These are phyloP conservation scores for Buceros bicornis DNA, from an alignment of 2,797 vertebrate genomes.

Conservation along the genomic window DNA sequence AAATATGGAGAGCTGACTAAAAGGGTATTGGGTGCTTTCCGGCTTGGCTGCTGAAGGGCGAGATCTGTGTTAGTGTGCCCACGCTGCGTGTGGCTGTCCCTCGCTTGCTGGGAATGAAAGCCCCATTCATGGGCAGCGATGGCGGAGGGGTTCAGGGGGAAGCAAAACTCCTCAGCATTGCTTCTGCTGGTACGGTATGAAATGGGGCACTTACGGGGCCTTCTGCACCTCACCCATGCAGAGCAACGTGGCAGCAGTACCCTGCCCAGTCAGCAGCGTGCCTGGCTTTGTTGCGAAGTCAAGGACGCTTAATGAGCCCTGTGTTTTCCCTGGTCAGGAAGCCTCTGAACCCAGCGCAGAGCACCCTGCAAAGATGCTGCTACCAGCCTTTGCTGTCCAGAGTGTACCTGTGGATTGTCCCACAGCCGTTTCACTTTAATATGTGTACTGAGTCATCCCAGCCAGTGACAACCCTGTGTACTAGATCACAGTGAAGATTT, in stretches of 20 bases:
- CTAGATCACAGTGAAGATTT: background rate
- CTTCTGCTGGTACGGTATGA: background rate
- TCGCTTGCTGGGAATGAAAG: background rate
- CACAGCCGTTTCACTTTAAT: slow-evolving; percentile 22
- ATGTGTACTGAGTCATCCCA: background rate
- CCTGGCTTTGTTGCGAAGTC: background rate
- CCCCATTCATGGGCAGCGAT: accelerated
- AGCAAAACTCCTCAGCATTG: background rate
- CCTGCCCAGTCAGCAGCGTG: background rate
- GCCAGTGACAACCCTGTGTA: background rate
- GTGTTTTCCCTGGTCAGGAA: background rate
- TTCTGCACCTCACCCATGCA: background rate
- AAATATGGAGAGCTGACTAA: background rate
- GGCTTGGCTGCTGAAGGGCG: background rate
- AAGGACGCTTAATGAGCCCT: background rate
- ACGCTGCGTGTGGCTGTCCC: background rate
- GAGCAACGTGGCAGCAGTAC: background rate
- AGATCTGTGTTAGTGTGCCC: background rate
- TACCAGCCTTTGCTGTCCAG: background rate
- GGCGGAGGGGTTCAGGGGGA: background rate
- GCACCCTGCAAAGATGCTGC: slow-evolving; percentile 24
- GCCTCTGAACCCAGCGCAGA: background rate
- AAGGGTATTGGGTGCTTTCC: background rate
- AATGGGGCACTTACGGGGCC: background rate
- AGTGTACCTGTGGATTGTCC: background rate